A percentile compares a stretch with the other conserved stretches of the same genome.
phyloP scores from a whole-genome alignment of 1,140 invertebrate species.

The Metaphire vulgaris region DNA sequence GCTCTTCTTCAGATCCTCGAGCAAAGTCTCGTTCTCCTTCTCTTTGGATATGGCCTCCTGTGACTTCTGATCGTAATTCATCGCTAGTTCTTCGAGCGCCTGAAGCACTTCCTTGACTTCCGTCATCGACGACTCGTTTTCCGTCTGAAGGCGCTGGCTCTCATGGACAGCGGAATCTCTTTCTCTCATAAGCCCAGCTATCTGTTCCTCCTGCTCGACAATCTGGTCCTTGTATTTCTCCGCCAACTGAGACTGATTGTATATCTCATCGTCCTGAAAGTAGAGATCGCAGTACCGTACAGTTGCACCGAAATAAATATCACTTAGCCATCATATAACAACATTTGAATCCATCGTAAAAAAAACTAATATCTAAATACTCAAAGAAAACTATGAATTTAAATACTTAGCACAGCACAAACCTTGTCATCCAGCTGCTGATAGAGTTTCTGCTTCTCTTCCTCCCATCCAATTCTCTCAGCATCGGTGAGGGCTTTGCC shows the following conservation, averaged over 20 bases:
- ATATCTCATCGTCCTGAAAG: slow-evolving; percentile 87
- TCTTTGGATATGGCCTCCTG: slow-evolving; percentile 93
- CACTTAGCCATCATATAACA: too few species aligned
- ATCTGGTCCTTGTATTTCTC: slow-evolving; percentile 97
- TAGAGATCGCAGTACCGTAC: too few species aligned
- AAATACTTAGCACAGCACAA: too few species aligned
- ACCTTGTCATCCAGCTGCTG: slow-evolving; percentile 92
- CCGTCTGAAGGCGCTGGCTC: slow-evolving; percentile 67
- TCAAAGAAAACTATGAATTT: too few species aligned
- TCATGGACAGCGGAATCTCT: slow-evolving; percentile 64
- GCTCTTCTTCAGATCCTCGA: slow-evolving; percentile 71
- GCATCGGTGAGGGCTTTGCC: slow-evolving; percentile 59
- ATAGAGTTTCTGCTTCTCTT: slow-evolving; percentile 62
- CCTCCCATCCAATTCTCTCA: slow-evolving; percentile 67
- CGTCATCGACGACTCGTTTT: slow-evolving; percentile 95
- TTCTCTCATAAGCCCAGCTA: slow-evolving; percentile 76
- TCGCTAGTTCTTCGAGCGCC: slow-evolving; percentile 93
- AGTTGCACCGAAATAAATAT: too few species aligned
- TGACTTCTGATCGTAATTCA: slow-evolving; percentile 98
- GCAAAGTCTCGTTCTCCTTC: slow-evolving; percentile 78
- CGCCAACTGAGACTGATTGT: slow-evolving; percentile 88
- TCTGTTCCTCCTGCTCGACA: slow-evolving; percentile 91
- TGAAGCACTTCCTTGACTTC: slow-evolving; percentile 85
- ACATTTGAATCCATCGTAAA: too few species aligned
- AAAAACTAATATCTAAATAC: too few species aligned